A percentile compares a stretch with the other conserved stretches of the same genome.
phyloP scores from a whole-genome alignment of 2,797 vertebrate species.

The Gephyroberyx darwinii region DNA sequence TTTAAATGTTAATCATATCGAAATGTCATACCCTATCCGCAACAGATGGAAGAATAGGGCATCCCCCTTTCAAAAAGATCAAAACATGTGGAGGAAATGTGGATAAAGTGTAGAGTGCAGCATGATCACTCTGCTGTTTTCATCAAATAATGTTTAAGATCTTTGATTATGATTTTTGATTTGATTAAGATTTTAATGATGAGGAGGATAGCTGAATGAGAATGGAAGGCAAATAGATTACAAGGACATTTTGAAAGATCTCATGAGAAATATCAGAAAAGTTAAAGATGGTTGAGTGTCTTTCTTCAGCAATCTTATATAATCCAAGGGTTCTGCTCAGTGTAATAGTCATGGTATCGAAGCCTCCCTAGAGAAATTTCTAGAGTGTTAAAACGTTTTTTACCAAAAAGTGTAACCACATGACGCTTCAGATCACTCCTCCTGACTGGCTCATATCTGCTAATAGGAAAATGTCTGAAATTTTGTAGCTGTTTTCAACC shows the following conservation, averaged over 20 bases:
- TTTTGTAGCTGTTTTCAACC: not conserved
- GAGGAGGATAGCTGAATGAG: slow-evolving; percentile 13
- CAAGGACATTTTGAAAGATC: too few species aligned
- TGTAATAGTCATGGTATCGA: too few species aligned
- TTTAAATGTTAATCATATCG: slow-evolving; percentile 80
- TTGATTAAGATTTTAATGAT: not conserved
- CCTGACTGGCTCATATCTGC: slow-evolving; percentile 11
- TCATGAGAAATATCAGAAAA: not conserved
- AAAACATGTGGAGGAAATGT: slow-evolving; percentile 72
- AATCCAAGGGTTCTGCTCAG: too few species aligned
- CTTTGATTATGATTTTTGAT: too few species aligned
- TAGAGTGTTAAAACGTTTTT: too few species aligned
- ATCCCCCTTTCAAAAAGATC: slow-evolving; percentile 76
- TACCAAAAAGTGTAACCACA: not conserved
- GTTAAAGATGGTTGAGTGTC: not conserved
- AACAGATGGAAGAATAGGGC: slow-evolving; percentile 73
- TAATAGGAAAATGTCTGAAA: slow-evolving; percentile 20
- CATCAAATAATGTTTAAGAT: slow-evolving; percentile 16
- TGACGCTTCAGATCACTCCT: not conserved
- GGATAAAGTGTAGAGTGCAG: slow-evolving; percentile 43
- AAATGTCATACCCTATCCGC: slow-evolving; percentile 82
- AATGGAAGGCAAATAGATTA: slow-evolving; percentile 15
- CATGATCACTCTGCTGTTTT: slow-evolving; percentile 33
- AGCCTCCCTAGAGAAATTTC: too few species aligned
- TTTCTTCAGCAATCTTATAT: not conserved